Evolutionary conservation across 1,140 invertebrate genomes (phyloP).

Genomic region (Drosophila paulistorum): DNA sequence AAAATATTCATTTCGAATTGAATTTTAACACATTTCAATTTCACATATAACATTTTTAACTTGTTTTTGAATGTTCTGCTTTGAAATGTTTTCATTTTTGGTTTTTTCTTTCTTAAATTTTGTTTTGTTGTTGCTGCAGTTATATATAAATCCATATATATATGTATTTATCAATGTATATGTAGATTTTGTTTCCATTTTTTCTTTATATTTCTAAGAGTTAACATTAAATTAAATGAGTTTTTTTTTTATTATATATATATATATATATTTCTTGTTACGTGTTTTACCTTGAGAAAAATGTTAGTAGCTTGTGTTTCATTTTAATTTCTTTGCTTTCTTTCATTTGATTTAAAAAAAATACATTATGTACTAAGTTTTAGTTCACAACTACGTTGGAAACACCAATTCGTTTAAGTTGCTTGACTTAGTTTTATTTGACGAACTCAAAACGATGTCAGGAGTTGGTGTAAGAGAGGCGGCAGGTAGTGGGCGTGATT

Average conservation of each 20-base stretch:
- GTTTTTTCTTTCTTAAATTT: slow-evolving; percentile 3
- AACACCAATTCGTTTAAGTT: slow-evolving; percentile 75
- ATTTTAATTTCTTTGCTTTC: slow-evolving; percentile 33
- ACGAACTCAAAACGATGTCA: slow-evolving; percentile 43
- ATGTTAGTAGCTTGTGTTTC: slow-evolving; percentile 65
- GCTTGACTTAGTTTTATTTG: slow-evolving; percentile 76
- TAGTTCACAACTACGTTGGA: slow-evolving; percentile 80
- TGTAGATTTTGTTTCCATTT: slow-evolving; percentile 36
- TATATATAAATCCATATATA: slow-evolving; percentile 47
- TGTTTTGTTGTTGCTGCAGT: slow-evolving; percentile 39
- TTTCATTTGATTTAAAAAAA: slow-evolving; percentile 60
- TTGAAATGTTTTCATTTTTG: slow-evolving; percentile 14
- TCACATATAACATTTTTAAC: not conserved
- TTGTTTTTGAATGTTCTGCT: slow-evolving; percentile 18
- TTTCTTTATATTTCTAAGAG: slow-evolving; percentile 53
- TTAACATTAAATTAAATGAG: slow-evolving; percentile 74
- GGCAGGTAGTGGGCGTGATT: not conserved
- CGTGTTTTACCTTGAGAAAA: slow-evolving; percentile 72
- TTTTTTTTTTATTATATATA: slow-evolving; percentile 50
- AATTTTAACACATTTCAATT: not conserved
- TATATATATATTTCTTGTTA: slow-evolving; percentile 64
- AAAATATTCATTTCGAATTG: not conserved
- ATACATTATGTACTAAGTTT: slow-evolving; percentile 79
- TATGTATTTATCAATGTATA: slow-evolving; percentile 17
- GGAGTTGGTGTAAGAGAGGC: not conserved